Base-by-base conservation (phyloP, 2,113 vertebrate species). In the Bothrops jararaca region DNA sequence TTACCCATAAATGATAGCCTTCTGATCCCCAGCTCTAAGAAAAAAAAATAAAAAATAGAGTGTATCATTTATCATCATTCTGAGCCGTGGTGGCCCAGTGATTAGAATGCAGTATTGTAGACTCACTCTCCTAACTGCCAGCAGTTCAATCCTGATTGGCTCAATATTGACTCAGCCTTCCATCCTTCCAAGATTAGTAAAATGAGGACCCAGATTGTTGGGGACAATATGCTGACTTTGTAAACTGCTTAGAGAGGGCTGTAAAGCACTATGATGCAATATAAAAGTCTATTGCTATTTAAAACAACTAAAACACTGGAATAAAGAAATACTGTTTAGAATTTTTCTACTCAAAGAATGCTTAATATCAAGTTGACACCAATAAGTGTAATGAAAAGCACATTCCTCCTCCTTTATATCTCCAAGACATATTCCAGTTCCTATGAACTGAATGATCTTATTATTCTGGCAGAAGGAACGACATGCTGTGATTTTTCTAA, bases 1-100 rank as follows among this genome's bases (percentile, higher is more conserved):
- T 97, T 92, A 98, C 99, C 99, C 99, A 99, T 3, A 99, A 97
- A 92, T 99, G 98, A 96, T 99, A 99, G 1, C 99, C 99, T 97
- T 99, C 99, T 92, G 99, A 98, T 96, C 99, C 99, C 99, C 99
- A 99, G 96, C 98, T 98, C 99, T 99, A 50, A 97, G 24, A 96
- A 87, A 48, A 15, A 52, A 69, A 53, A 89, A 69, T 3, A 45
- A 34, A 56, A 23, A 9, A 53, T 48, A 18, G 20, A 2, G 4
- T 4, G 39, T 5, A 23, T 85, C 2, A 69, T 13, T 50, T 50
- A 50, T 50, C 48, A 50, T 50, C 48, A 50, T 50, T 50, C 48
- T 50, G 48, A 50, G 48, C 48, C 48, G 48, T 50, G 48, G 48
- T 8, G 48, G 48, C 48, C 48, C 48, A 10, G 48, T 50, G 48